Conservation (phyloP, 2,113 vertebrate genomes). For the Jacana jacana region DNA sequence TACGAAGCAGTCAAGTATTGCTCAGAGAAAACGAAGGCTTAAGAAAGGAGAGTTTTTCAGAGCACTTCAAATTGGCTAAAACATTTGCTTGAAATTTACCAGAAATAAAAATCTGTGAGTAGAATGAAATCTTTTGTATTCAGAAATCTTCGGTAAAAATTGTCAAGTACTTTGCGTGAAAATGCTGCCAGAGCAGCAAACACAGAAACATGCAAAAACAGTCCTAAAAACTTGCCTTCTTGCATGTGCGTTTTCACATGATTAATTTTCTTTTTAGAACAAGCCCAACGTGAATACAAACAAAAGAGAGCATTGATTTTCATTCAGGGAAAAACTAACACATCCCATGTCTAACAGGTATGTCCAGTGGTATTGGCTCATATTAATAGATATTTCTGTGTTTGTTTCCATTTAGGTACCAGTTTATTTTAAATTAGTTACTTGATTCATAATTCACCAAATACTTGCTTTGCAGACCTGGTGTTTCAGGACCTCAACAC, state of each 20-base stretch:
- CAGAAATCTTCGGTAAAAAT: background rate
- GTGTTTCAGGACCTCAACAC: background rate
- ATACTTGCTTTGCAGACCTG: background rate
- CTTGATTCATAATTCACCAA: background rate
- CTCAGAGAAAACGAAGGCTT: background rate
- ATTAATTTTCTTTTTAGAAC: background rate
- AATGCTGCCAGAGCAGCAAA: background rate
- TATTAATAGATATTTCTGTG: background rate
- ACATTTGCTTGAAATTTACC: background rate
- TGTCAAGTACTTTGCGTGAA: background rate
- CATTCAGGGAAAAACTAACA: background rate
- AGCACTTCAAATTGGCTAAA: background rate
- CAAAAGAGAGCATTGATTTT: background rate
- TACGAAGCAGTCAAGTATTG: background rate
- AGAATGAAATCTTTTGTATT: background rate
- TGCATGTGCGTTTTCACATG: background rate
- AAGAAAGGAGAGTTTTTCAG: background rate
- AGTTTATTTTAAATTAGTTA: background rate
- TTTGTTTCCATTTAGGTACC: background rate
- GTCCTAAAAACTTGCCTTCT: background rate
- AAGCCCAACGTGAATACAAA: background rate
- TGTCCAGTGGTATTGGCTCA: background rate
- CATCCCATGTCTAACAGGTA: background rate
- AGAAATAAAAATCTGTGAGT: background rate
- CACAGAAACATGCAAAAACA: background rate